Base-by-base conservation (phyloP, 2,888 invertebrate genomes). In the Agapostemon virescens region DNA sequence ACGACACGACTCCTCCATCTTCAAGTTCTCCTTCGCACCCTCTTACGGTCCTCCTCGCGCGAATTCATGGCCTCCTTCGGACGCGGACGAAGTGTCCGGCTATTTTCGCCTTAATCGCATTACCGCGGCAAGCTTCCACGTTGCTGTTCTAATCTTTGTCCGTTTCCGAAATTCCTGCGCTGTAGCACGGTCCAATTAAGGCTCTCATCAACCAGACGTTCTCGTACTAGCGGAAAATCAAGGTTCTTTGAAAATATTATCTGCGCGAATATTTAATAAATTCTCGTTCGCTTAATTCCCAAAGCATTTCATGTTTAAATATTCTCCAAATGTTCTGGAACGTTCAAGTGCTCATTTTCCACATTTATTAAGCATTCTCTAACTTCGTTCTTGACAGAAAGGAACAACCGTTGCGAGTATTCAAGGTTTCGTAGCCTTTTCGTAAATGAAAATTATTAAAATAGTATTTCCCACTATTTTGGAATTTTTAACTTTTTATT, bases 1-100 rank as follows among this genome's bases (percentile, higher is more conserved):
- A 26, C 71, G 77, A 79, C 87, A 85, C 49, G 72, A 71, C 79
- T 87, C 69, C 67, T 83, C 87, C 77, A 86, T 85, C 80, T 82
- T 84, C 72, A 23, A 49, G 55, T 55, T 69, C 67, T 45, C 75
- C 55, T 17, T 26, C 23, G 73, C 26, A 36, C 52, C 36, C 74
- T 36, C 45, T 61, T 58, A 55, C 64, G n/a, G 52, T 69, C 70
- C 33, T 26, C 36, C 73, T 13, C 40, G n/a, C 17, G 40, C 33
- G 42, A 52, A 75, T 69, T 83, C 73, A 67, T 74, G 63, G 55
- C 49, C 33, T 13, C 20, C 58, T 63, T 40, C 55, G 38, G 30
- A 20, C 49, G 20, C 42, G 70, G 55, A 30, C n/a, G 42, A 64
- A 26, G 42, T 77, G 73, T 66, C 38, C 66, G 33, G 45, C 70